Evolutionary conservation across 2,113 vertebrate genomes (phyloP), one percentile per base, ranked within the genome.

Genomic region (Aphyosemion australe): DNA sequence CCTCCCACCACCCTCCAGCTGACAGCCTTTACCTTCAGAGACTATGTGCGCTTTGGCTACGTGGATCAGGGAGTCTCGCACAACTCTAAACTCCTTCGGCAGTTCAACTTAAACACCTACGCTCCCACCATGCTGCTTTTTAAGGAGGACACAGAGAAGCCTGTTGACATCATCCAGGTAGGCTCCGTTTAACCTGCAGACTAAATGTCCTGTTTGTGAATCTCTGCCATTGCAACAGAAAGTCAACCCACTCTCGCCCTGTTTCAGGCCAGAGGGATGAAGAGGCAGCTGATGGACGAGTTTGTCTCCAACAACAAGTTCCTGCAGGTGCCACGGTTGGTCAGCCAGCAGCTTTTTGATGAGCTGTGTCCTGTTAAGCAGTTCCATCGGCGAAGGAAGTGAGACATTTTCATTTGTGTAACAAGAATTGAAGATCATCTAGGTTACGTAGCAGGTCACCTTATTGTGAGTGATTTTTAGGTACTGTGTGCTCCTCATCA

Each of bases 221-320:
- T 26, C 3, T 26, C 26, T 26, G 26, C 26, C 26, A 5, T 26
- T 26, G 26, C 26, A 26, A 26, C 26, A 26, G 26, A 26, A 26
- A 26, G 26, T n/a, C 1, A 26, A 26, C 3, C 26, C 26, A 26
- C 26, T 26, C 26, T 26, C 41, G 2, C 3, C 41, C 41, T 42
- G 41, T 12, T 21, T 4, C 81, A 99, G 97, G 94, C 93, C 68
- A 93, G 92, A 74, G 93, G 93, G 1, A 94, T 98, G 92, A 98
- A 95, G 86, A 94, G 94, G 60, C 96, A 96, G 82, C 93, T 95
- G 51, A 94, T 99, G 26, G 94, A 97, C 0, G 95, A 98, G 86
- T 97, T 99, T 84, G 89, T 99, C 53, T 92, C 95, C 62, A 96
- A 95, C 62, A 97, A 98, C 81, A 97, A 96, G 76, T 98, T 97